phyloP scores from a whole-genome alignment of 2,113 vertebrate genomes.

The Macrotus californicus region DNA sequence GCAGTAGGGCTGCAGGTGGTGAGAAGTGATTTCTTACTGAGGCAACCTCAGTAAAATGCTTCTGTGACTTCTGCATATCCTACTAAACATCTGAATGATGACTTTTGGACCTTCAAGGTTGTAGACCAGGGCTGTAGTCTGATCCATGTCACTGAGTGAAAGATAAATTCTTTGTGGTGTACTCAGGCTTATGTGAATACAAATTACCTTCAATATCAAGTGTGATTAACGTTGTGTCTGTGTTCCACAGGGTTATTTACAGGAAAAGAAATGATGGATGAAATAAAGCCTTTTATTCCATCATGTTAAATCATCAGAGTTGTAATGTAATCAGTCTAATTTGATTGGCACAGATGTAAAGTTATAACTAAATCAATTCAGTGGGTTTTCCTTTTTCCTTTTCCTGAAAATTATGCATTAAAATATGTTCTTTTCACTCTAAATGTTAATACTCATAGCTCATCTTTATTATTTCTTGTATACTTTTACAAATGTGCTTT shows the following conservation, averaged over 20 bases:
- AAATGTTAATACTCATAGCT: background rate
- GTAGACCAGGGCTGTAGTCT: background rate
- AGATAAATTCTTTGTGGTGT: background rate
- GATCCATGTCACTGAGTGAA: background rate
- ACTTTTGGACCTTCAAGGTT: background rate
- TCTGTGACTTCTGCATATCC: background rate
- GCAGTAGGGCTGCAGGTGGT: accelerated
- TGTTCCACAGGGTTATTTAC: conserved; percentile 32
- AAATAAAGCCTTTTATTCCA: conserved; percentile 5
- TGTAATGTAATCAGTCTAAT: conserved; percentile 33
- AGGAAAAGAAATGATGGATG: background rate
- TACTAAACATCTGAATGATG: background rate
- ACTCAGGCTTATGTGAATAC: background rate
- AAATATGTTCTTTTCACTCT: background rate
- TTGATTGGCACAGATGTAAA: conserved; percentile 8
- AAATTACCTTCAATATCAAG: conserved; percentile 32
- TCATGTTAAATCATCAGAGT: conserved; percentile 7
- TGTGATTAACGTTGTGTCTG: background rate
- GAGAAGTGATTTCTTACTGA: background rate
- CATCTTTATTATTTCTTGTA: background rate
- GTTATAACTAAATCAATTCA: background rate
- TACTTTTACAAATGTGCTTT: background rate
- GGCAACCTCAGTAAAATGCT: background rate
- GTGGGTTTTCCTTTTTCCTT: background rate
- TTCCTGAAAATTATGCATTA: background rate